Percentiles rank a stretch among this genome's conserved stretches.
Conservation (phyloP, 2,113 vertebrate genomes). For the Labrus mixtus region DNA sequence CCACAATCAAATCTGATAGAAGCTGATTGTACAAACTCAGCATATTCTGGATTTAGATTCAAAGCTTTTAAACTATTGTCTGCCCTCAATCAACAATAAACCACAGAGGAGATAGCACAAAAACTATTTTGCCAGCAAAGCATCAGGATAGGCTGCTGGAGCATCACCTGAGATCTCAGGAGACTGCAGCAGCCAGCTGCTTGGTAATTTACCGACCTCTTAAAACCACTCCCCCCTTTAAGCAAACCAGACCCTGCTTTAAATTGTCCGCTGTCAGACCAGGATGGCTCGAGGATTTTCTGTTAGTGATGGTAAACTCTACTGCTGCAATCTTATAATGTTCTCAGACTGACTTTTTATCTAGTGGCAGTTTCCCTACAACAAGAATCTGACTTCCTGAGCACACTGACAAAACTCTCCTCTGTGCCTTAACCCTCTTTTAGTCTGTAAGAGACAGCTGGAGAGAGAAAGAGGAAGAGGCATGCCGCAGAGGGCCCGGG, state of each 20-base stretch:
- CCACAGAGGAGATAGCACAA: constrained; percentile 9
- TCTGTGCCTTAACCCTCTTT: neutral
- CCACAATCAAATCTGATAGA: constrained; percentile 2
- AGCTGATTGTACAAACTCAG: neutral
- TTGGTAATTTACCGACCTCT: constrained; percentile 37
- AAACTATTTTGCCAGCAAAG: constrained; percentile 40
- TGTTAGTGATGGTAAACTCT: neutral
- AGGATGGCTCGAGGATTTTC: neutral
- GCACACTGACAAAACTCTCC: neutral
- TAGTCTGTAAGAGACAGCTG: neutral
- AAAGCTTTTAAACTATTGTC: constrained; percentile 13
- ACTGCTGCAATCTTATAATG: neutral
- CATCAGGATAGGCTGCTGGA: constrained; percentile 37
- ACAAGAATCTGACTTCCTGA: neutral
- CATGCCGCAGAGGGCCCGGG: neutral
- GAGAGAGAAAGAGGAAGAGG: neutral
- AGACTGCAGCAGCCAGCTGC: constrained; percentile 40
- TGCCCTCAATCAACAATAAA: constrained; percentile 12
- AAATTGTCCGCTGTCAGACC: neutral
- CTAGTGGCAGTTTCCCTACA: neutral
- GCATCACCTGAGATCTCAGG: constrained; percentile 50
- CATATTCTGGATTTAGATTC: constrained; percentile 3
- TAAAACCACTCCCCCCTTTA: constrained; percentile 17
- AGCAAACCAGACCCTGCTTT: neutral
- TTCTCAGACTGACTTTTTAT: neutral